phyloP scores from a whole-genome alignment of 2,797 vertebrate species.

The Sparidentex hasta region DNA sequence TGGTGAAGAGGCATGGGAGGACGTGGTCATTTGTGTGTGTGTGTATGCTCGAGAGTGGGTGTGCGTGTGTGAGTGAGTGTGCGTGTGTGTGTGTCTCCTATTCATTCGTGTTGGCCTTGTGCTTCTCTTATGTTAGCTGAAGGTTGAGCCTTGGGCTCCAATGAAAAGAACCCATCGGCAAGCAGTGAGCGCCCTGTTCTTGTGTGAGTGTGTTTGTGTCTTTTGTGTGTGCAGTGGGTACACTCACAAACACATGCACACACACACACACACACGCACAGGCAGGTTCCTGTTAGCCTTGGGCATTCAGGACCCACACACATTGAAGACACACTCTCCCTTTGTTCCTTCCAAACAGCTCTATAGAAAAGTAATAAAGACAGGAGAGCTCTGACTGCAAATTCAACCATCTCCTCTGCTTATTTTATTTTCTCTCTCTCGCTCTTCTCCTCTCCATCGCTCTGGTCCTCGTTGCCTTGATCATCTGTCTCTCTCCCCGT shows the following conservation, averaged over 20 bases:
- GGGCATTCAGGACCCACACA: constrained; percentile 73
- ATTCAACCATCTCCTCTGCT: constrained; percentile 59
- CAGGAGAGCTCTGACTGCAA: constrained; percentile 65
- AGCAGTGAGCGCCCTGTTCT: constrained; percentile 70
- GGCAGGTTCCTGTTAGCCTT: constrained; percentile 70
- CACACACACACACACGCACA: constrained; percentile 19
- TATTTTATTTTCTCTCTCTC: constrained; percentile 42
- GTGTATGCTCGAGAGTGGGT: constrained; percentile 28
- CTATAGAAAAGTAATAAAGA: constrained; percentile 82
- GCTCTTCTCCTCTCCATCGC: constrained; percentile 24
- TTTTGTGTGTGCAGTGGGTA: background rate
- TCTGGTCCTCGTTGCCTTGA: constrained; percentile 36
- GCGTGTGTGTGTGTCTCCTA: constrained; percentile 51
- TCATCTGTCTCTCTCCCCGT: constrained; percentile 27
- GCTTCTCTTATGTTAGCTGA: constrained; percentile 82
- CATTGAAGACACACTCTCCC: constrained; percentile 65
- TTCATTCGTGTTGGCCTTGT: constrained; percentile 77
- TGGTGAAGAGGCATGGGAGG: constrained; percentile 53
- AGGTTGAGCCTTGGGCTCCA: constrained; percentile 80
- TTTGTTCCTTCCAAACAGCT: constrained; percentile 80
- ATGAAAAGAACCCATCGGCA: constrained; percentile 81
- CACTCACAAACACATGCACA: constrained; percentile 5
- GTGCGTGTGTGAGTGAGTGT: constrained; percentile 36
- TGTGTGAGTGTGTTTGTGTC: constrained; percentile 12
- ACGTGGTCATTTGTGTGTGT: constrained; percentile 43